A percentile compares a stretch with the other conserved stretches of the same genome.
These are phyloP conservation scores for Pygoscelis adeliae DNA, from an alignment of 2,113 vertebrate species.

Conservation along the genomic window DNA sequence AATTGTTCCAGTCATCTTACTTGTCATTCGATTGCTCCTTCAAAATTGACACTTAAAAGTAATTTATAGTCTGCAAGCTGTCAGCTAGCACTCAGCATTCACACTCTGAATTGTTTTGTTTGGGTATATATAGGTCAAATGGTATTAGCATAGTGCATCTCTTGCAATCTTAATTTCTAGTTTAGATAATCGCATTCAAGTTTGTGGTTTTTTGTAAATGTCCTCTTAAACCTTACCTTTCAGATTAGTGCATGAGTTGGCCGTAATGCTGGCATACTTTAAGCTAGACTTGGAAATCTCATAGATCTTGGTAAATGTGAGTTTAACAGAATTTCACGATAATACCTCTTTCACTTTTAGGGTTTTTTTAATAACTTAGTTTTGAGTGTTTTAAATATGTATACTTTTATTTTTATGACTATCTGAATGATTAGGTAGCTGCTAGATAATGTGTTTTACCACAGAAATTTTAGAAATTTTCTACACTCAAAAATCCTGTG, in stretches of 20 bases:
- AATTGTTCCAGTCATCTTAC: not conserved
- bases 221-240: not conserved
- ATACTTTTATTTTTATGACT: not conserved
- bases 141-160: not conserved
- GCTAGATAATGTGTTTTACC: not conserved
- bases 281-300: not conserved
- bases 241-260: not conserved
- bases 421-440: not conserved
- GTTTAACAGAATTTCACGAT: not conserved
- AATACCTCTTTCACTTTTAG: not conserved
- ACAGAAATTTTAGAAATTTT: not conserved
- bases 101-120: not conserved
- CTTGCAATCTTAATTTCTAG: not conserved
- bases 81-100: not conserved
- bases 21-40: not conserved
- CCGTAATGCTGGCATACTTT: not conserved
- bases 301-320: not conserved
- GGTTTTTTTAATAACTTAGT: rapidly evolving
- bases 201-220: not conserved
- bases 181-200: not conserved
- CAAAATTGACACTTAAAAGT: not conserved
- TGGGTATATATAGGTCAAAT: not conserved
- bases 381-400: not conserved
- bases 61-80: not conserved
- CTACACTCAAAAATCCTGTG: not conserved